A percentile compares a stretch with the other conserved stretches of the same genome.
Evolutionary conservation across 2,888 invertebrate genomes (phyloP).

Genomic region (Hymenopus coronatus): DNA sequence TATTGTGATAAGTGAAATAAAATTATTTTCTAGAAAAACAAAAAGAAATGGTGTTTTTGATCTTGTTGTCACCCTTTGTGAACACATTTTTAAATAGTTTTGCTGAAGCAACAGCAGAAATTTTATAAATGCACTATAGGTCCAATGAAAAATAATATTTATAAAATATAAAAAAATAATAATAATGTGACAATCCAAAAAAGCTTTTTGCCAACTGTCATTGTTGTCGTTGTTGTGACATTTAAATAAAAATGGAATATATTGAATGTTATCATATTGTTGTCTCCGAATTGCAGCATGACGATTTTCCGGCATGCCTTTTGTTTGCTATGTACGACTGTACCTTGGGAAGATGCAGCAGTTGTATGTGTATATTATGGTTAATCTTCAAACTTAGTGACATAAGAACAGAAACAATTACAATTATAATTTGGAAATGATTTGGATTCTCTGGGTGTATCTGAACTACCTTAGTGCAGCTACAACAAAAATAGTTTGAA

Average conservation of each 20-base stretch:
- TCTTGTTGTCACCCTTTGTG: neutral
- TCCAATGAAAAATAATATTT: neutral
- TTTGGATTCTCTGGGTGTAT: neutral
- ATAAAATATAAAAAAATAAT: neutral
- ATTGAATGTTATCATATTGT: neutral
- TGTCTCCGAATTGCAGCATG: neutral
- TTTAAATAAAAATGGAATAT: neutral
- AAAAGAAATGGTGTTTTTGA: neutral
- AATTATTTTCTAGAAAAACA: neutral
- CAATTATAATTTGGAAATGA: neutral
- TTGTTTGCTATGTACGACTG: neutral
- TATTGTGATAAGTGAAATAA: neutral
- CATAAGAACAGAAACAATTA: neutral
- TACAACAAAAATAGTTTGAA: too few species aligned
- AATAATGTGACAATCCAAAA: neutral
- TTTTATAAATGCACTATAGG: neutral
- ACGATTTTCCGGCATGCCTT: neutral
- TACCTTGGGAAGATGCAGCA: neutral
- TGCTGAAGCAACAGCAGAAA: neutral
- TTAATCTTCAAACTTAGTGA: neutral
- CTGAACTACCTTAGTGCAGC: neutral
- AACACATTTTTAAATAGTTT: neutral
- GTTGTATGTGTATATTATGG: neutral
- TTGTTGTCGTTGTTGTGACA: neutral
- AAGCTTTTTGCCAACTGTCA: neutral